phyloP scores from a whole-genome alignment of 2,113 vertebrate genomes.

The Rhinolophus sinicus region DNA sequence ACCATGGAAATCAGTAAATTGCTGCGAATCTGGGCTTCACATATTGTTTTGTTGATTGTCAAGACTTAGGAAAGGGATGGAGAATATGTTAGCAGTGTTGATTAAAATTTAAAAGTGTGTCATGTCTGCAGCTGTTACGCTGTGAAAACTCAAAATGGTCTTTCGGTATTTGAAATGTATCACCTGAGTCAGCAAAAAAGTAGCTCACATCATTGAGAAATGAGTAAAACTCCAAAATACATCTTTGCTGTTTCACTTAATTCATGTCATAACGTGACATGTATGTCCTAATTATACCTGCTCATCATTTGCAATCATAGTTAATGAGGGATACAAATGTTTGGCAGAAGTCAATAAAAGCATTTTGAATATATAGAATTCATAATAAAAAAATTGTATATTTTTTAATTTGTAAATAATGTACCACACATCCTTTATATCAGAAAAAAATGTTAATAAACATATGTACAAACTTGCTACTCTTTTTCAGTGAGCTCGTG shows the following conservation, averaged over 20 bases:
- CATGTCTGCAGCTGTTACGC: not conserved
- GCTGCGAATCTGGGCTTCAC: not conserved
- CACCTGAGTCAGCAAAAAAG: not conserved
- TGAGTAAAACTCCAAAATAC: not conserved
- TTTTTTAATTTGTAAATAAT: not conserved
- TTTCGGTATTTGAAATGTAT: not conserved
- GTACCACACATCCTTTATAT: not conserved
- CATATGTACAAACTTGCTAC: not conserved
- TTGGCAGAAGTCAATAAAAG: not conserved
- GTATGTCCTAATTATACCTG: not conserved
- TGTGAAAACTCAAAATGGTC: not conserved
- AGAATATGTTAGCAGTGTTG: not conserved
- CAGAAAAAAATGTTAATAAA: slow-evolving; percentile 16
- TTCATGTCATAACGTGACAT: not conserved
- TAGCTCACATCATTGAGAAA: not conserved
- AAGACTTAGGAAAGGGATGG: not conserved
- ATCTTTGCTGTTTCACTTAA: not conserved
- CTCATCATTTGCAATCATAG: not conserved
- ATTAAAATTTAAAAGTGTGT: slow-evolving; percentile 22
- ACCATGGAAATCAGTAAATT: not conserved
- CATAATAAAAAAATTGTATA: not conserved
- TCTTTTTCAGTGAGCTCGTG: not conserved
- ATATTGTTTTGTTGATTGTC: not conserved
- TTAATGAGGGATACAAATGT: not conserved
- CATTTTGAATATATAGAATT: not conserved